phyloP scores from a whole-genome alignment of 2,888 invertebrate genomes.

The Drosophila gaucha region DNA sequence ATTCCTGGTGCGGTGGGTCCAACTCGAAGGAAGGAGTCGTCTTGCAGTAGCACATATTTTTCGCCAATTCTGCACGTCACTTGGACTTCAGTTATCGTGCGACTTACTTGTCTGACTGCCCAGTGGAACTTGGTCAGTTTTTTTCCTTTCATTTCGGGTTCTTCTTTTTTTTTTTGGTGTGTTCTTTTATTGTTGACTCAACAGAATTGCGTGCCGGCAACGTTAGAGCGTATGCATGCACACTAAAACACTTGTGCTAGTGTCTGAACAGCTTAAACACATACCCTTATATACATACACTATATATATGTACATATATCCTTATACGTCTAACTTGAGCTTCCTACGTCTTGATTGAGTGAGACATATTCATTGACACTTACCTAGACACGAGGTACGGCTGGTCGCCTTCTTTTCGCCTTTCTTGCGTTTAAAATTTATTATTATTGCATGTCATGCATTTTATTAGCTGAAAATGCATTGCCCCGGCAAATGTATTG shows the following conservation, averaged over 20 bases:
- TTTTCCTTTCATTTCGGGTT: slow-evolving; percentile 7
- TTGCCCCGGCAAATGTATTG: slow-evolving; percentile 7
- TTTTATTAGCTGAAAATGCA: slow-evolving; percentile 20
- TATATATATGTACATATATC: slow-evolving; percentile 22
- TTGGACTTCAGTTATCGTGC: slow-evolving; percentile 48
- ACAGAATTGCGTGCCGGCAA: slow-evolving; percentile 65
- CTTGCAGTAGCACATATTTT: slow-evolving; percentile 49
- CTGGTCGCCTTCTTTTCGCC: neutral
- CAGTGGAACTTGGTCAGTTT: slow-evolving; percentile 25
- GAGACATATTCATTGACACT: slow-evolving; percentile 60
- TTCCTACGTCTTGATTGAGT: slow-evolving; percentile 59
- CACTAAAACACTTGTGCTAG: slow-evolving; percentile 17
- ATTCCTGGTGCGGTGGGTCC: slow-evolving; percentile 28
- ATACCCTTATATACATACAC: slow-evolving; percentile 7
- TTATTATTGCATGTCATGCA: slow-evolving; percentile 10
- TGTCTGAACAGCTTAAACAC: slow-evolving; percentile 22
- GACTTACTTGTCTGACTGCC: slow-evolving; percentile 41
- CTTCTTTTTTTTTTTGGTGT: slow-evolving; percentile 19
- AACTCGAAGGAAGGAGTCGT: slow-evolving; percentile 15
- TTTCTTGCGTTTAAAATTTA: slow-evolving; percentile 22
- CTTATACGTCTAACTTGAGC: slow-evolving; percentile 23
- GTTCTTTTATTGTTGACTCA: slow-evolving; percentile 67
- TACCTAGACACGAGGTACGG: slow-evolving; percentile 22
- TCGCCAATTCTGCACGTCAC: slow-evolving; percentile 74
- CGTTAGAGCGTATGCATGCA: slow-evolving; percentile 28